Base-by-base conservation (phyloP, 2,797 vertebrate genomes). In the Chelon labrosus region DNA sequence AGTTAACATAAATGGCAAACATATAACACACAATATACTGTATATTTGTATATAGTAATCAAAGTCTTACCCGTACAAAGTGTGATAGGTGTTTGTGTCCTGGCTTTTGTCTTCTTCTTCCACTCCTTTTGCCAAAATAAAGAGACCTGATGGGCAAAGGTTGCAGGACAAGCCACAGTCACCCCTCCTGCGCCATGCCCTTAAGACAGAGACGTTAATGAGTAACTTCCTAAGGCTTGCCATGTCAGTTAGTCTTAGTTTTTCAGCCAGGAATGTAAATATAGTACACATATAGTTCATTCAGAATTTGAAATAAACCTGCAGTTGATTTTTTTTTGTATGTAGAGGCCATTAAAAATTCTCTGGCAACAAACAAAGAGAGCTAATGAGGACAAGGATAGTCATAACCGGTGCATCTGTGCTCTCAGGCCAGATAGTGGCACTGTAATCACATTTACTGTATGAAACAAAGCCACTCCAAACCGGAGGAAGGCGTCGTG, bases 191-290 rank as follows among this genome's bases (percentile, higher is more conserved):
- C 55, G 47, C 42, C 44, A 12, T 20, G 58, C 35, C 67, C 79
- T 80, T 12, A 88, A 88, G 84, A 80, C 80, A 27, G 3, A 56
- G 16, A 58, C 3, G 91, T 93, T 91, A 94, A 93, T 94, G 65
- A 88, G 69, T 93, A 90, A 92, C 91, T 86, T 75, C 27, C 68
- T 41, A 22, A 53, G 37, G 55, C 65, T 81, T 64, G 4, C 14
- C 25, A 17, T 25, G 71, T 57, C 7, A 52, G 25, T 31, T 17
- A 4, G 22, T 13, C 10, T 49, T 38, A 7, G 20, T 44, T 17
- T 57, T 59, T 27, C 9, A 68, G 17, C n/a, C 16, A 12, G 20
- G 0, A 11, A 16, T 31, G 2, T 41, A 47, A 42, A 10, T 9
- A 27, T 17, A 46, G 17, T 7, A 9, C 0, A 7, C 0, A 1